These are phyloP conservation scores for Clinocottus analis DNA, from an alignment of 2,113 vertebrate species.

Conservation along the genomic window DNA sequence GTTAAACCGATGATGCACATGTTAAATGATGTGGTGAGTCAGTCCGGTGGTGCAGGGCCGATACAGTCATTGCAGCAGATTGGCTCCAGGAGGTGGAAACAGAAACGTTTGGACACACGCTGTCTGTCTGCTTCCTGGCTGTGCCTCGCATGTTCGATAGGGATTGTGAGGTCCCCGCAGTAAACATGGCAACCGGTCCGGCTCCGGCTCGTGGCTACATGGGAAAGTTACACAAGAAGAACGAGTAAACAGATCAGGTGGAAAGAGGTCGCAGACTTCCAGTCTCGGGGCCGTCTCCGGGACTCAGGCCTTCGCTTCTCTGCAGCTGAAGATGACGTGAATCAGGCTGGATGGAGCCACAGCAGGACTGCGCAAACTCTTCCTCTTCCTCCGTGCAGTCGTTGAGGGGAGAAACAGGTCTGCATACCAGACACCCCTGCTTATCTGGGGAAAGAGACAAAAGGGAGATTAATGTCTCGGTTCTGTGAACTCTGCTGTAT, in stretches of 20 bases:
- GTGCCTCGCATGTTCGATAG: not conserved
- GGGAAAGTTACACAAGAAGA: slow-evolving; percentile 71
- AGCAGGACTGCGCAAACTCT: slow-evolving; percentile 33
- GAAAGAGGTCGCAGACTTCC: slow-evolving; percentile 30
- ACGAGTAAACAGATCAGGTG: slow-evolving; percentile 63
- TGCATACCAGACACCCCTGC: slow-evolving; percentile 77
- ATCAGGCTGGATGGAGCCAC: slow-evolving; percentile 50
- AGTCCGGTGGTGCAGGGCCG: slow-evolving; percentile 26
- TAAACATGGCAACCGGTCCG: slow-evolving; percentile 54
- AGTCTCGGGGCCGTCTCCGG: slow-evolving; percentile 53
- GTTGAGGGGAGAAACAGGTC: slow-evolving; percentile 48
- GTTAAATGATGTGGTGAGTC: not conserved
- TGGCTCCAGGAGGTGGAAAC: slow-evolving; percentile 1
- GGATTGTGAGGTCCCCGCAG: slow-evolving; percentile 18
- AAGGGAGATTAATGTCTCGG: slow-evolving; percentile 63
- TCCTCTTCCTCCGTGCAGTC: slow-evolving; percentile 55
- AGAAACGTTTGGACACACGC: not conserved
- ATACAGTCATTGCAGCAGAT: slow-evolving; percentile 49
- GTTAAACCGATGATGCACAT: slow-evolving; percentile 9
- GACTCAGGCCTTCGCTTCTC: slow-evolving; percentile 27
- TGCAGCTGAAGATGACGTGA: slow-evolving; percentile 45
- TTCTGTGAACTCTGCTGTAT: slow-evolving; percentile 57
- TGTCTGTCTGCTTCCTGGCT: not conserved
- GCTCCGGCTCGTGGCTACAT: slow-evolving; percentile 40
- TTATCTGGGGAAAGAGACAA: slow-evolving; percentile 75